Base-by-base conservation (phyloP, 2,113 vertebrate species). In the Oceanites oceanicus region DNA sequence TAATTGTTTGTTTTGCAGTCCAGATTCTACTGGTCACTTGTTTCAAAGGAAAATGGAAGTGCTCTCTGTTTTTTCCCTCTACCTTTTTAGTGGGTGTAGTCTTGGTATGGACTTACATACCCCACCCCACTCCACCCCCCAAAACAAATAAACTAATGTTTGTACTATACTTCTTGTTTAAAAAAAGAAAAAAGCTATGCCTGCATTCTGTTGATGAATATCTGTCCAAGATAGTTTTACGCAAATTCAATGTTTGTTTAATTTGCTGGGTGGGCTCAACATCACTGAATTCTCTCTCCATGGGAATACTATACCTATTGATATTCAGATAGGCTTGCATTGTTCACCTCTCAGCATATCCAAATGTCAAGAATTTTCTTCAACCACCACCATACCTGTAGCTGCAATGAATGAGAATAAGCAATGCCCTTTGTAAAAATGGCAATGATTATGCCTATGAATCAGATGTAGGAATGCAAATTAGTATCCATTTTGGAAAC, bases 141-240 rank as follows among this genome's bases (percentile, higher is more conserved):
- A 4, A 58, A 55, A 53, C 13, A 58, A 81, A 40, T 78, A 67
- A 77, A 91, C 21, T 38, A 34, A 63, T 56, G 30, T 83, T 83
- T 86, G 58, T 66, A 90, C 74, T 86, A 27, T 34, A 84, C 19
- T 58, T 84, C 47, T 78, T 91, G 58, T 87, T 87, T 94, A 65
- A 92, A 77, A 82, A 32, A 59, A 61, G 2, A n/a, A 40, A 47
- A 80, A 65, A 36, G 11, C 61, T 91, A 9, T 45, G 83, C 47
- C 5, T 44, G 3, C 58, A 65, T 62, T 92, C 49, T 79, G 21
- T n/a, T 82, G 92, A 90, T 68, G 88, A 97, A 88, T 92, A 86
- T 89, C 86, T 96, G 79, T 63, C 95, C 83, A 53, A 83, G 72
- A 76, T 20, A 75, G 85, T 95, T 87, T 85, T 88, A 93, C 86